phyloP scores from a whole-genome alignment of 2,888 invertebrate genomes.

The Flabesymbios commensalis region DNA sequence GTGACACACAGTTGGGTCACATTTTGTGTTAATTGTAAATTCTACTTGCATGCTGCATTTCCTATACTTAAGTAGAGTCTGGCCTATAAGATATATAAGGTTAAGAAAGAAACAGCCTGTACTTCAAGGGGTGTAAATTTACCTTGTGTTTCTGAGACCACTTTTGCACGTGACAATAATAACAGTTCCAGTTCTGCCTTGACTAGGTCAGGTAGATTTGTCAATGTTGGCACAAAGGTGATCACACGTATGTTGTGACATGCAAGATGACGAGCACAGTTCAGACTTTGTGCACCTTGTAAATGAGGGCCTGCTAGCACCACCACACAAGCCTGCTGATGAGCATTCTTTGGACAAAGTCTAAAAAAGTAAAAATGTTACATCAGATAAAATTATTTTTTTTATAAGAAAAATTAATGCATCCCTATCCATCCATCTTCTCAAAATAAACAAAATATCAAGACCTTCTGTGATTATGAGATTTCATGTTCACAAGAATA shows the following conservation, averaged over 20 bases:
- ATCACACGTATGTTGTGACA: constrained; percentile 79
- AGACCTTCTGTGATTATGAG: no score
- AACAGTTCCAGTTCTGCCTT: constrained; percentile 71
- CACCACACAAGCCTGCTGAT: constrained; percentile 83
- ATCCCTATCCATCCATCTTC: background rate
- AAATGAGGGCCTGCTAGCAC: constrained; percentile 74
- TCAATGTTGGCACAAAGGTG: constrained; percentile 65
- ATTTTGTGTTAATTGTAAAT: no score
- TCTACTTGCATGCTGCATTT: no score
- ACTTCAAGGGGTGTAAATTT: no score
- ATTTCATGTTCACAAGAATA: no score
- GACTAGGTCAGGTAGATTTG: constrained; percentile 54
- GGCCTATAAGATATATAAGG: no score
- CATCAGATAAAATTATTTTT: background rate
- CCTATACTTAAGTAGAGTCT: no score
- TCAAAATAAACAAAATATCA: background rate
- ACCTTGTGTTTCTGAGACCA: no score
- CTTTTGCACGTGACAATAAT: background rate
- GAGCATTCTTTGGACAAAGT: constrained; percentile 73
- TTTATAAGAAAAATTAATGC: background rate
- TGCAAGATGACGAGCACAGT: constrained; percentile 75
- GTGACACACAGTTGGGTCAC: no score
- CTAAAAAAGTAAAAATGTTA: background rate
- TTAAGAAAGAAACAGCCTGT: no score
- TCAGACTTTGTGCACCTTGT: constrained; percentile 71